Evolutionary conservation across 1,140 invertebrate species (phyloP), one percentile per base, ranked within the genome.

Genomic region (Chelonus insularis): DNA sequence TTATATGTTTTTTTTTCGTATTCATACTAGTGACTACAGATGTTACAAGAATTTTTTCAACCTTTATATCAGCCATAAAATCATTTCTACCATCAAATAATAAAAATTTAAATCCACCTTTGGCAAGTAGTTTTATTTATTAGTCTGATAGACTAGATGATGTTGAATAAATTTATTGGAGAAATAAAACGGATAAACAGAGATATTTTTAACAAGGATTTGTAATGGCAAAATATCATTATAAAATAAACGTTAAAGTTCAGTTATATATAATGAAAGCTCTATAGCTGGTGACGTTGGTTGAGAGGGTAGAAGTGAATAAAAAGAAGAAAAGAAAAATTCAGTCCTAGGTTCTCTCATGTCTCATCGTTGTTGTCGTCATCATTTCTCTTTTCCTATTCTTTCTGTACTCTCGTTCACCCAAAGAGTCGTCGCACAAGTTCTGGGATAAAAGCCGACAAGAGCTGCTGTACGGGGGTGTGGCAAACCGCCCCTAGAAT

Each of bases 401-500:
- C 47, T 50, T 18, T n/a, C 16, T 45, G n/a, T 18, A 21, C 18
- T 50, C 21, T 50, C 47, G 21, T 50, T 50, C 21, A 18, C 47
- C 16, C 20, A 5, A 14, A 45, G 41, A 45, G 16, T 45, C 16
- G 41, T 16, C 41, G 41, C 25, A 39, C 43, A 14, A 45, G 43
- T 45, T 45, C 16, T 45, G 43, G 18, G 18, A 16, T 45, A 45
- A 45, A 45, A 45, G 43, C 43, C 6, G n/a, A 45, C 14, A 45
- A 7, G 8, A 18, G 43, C 23, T 12, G 14, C 9, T 11, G 6
- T n/a, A 25, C 64, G 72, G 73, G 70, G 72, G 72, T 74, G 72
- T 72, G 72, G 70, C 71, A 68, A 71, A 68, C 70, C 71, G 71
- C 70, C 73, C 68, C 69, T 71, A 71, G 75, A 81, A 80, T 80